Percentiles rank a stretch among this genome's conserved stretches.
phyloP scores from a whole-genome alignment of 1,140 invertebrate genomes.

The Musca domestica region DNA sequence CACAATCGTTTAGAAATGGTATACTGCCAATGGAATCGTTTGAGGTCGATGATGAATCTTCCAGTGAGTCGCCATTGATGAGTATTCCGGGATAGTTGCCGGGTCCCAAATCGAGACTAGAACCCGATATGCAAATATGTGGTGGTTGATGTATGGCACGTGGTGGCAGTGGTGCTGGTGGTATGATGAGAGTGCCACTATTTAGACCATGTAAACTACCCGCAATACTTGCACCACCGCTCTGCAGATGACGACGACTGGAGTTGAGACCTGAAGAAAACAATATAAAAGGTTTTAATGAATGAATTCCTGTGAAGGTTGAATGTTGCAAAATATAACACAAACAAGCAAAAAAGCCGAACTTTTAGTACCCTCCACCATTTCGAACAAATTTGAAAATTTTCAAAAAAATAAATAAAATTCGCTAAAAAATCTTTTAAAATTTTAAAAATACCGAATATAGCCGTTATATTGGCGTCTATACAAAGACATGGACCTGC shows the following conservation, averaged over 20 bases:
- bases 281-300: neutral
- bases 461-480: no score
- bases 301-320: no score
- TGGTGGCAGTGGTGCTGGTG: conserved; percentile 49
- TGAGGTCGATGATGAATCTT: conserved; percentile 8
- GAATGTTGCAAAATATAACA: no score
- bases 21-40: conserved; percentile 13
- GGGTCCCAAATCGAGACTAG: conserved; percentile 1
- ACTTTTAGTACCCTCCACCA: no score
- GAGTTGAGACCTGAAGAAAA: conserved; percentile 44
- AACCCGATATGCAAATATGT: conserved; percentile 50
- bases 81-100: conserved; percentile 42
- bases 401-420: no score
- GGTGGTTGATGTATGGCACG: conserved; percentile 51
- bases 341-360: no score
- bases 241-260: conserved; percentile 52
- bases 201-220: conserved; percentile 52
- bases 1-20: conserved; percentile 14
- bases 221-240: conserved; percentile 51
- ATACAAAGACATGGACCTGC: no score
- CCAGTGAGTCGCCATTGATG: conserved; percentile 37
- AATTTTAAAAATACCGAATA: no score
- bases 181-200: conserved; percentile 49
- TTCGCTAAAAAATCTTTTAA: no score
- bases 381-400: no score